phyloP scores from a whole-genome alignment of 92 coral and sea anemone species.

The Palythoa grandiflora region DNA sequence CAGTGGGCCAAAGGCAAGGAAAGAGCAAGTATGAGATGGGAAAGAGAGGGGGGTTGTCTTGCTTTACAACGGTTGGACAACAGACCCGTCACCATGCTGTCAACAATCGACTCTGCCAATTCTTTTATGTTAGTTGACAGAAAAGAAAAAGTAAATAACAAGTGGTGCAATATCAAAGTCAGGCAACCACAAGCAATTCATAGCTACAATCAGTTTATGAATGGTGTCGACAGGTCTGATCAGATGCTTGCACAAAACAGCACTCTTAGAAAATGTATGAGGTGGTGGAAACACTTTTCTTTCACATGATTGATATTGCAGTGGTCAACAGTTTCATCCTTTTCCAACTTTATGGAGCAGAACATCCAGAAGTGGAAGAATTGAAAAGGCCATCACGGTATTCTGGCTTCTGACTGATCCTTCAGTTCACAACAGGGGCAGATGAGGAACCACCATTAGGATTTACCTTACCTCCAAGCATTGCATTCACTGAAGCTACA shows the following conservation, averaged over 20 bases:
- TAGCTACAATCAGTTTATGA: slow-evolving; percentile 64
- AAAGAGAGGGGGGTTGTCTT: slow-evolving; percentile 49
- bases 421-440: too few species aligned
- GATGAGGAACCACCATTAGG: too few species aligned
- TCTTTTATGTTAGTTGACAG: slow-evolving; percentile 36
- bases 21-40: slow-evolving; percentile 70
- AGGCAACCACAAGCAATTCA: slow-evolving; percentile 61
- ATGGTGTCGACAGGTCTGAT: slow-evolving; percentile 56
- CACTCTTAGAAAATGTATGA: slow-evolving; percentile 44
- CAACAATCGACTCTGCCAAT: slow-evolving; percentile 70
- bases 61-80: slow-evolving; percentile 69
- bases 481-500: too few species aligned
- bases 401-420: too few species aligned
- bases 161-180: slow-evolving; percentile 52
- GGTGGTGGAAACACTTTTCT: slow-evolving; percentile 56
- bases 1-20: slow-evolving; percentile 70
- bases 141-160: slow-evolving; percentile 48
- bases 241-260: slow-evolving; percentile 47
- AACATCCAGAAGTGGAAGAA: too few species aligned
- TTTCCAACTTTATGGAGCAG: too few species aligned
- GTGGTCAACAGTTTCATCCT: slow-evolving; percentile 30
- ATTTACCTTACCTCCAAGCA: too few species aligned
- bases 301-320: too few species aligned
- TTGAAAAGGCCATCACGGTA: too few species aligned
- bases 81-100: slow-evolving; percentile 64